Base-by-base conservation (phyloP, 2,113 vertebrate species). In the Ariopsis seemanni region DNA sequence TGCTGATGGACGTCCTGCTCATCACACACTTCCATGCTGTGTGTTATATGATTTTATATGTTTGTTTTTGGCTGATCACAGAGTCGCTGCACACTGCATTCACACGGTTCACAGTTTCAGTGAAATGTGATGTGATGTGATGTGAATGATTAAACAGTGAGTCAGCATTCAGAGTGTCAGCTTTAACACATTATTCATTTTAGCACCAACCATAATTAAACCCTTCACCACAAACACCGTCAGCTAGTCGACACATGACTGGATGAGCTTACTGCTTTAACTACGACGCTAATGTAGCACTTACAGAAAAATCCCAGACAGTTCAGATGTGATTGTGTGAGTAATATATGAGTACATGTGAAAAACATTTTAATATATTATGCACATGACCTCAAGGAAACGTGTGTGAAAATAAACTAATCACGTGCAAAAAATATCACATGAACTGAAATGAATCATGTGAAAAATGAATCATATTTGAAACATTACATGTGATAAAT, bases 141-240 rank as follows among this genome's bases (percentile, higher is more conserved):
- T 42, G 72, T 53, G 52, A 79, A 27, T 30, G 22, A n/a, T n/a
- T 77, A 77, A 77, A 53, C 77, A 57, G 77, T 57, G 77, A 79
- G 50, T 78, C 12, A n/a, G 52, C 50, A 7, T 27, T 53, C 25
- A 15, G 72, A 78, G 48, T 14, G 22, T 53, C 48, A 22, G 5
- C 74, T 52, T 52, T 53, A 50, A 75, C 72, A 22, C 71, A 25
- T 5, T 4, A 8, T 11, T 48, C 71, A 1, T 34, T 18, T 71
- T 7, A 71, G 7, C 69, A 72, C 15, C 30, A 17, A 17, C 12
- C 14, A 34, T 2, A 8, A 8, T 71, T 42, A 71, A 30, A 71
- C 69, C 12, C 27, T n/a, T 12, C 22, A 65, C 8, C 63, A 65
- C 63, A n/a, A n/a, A n/a, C 63, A n/a, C 63, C 25, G 25, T 12